These are phyloP conservation scores for Mus musculus DNA, from an alignment of 2,113 vertebrate genomes.

Conservation along the genomic window GRCm39 chr15:27961001-27961500, in stretches of 20 bases:
- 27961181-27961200: fast-evolving
- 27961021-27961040: background rate
- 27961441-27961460: background rate
- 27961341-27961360: background rate
- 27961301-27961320: background rate
- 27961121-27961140: background rate
- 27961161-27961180: background rate
- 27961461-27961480: background rate
- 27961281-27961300: background rate
- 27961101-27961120: background rate
- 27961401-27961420: fast-evolving
- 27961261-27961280: background rate
- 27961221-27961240: background rate
- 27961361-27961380: background rate
- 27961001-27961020: background rate
- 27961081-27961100: background rate
- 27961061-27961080: background rate
- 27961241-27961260: background rate
- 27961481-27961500: background rate
- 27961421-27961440: fast-evolving
- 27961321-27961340: background rate
- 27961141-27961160: background rate
- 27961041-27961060: no score
- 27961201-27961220: background rate
- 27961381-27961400: background rate